phyloP scores from a whole-genome alignment of 2,113 vertebrate species.

The Tragelaphus scriptus region DNA sequence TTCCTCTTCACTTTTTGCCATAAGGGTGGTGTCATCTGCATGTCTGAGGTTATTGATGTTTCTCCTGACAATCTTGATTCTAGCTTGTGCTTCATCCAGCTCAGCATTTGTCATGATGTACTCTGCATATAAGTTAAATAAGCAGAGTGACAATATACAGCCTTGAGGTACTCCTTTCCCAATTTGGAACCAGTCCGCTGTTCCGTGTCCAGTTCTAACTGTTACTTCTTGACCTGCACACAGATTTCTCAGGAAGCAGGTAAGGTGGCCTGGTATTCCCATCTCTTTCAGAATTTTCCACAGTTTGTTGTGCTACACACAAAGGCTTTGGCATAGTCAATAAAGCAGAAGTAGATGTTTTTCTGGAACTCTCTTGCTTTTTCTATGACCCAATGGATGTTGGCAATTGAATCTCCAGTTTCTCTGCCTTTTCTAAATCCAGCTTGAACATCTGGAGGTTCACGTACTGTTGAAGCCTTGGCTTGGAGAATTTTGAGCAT shows the following conservation, averaged over 20 bases:
- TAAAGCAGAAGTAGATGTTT: background rate
- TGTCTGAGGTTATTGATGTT: background rate
- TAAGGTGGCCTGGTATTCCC: background rate
- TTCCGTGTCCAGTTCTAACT: background rate
- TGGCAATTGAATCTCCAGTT: background rate
- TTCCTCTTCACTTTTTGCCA: background rate
- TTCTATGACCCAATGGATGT: background rate
- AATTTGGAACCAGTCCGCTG: background rate
- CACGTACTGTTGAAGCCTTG: background rate
- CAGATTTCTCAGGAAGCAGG: background rate
- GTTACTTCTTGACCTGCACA: background rate
- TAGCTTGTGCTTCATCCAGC: background rate
- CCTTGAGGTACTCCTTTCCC: background rate
- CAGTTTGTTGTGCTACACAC: background rate
- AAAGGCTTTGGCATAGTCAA: background rate
- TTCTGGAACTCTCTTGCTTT: background rate
- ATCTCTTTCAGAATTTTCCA: background rate
- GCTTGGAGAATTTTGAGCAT: background rate
- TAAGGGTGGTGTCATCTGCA: background rate
- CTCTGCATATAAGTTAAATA: background rate
- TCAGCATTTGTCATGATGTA: background rate
- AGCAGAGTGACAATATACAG: background rate
- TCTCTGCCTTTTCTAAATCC: background rate
- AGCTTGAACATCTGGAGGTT: background rate
- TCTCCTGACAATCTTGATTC: background rate